Conservation (phyloP, 2,888 invertebrate genomes). For the Noctua janthina region DNA sequence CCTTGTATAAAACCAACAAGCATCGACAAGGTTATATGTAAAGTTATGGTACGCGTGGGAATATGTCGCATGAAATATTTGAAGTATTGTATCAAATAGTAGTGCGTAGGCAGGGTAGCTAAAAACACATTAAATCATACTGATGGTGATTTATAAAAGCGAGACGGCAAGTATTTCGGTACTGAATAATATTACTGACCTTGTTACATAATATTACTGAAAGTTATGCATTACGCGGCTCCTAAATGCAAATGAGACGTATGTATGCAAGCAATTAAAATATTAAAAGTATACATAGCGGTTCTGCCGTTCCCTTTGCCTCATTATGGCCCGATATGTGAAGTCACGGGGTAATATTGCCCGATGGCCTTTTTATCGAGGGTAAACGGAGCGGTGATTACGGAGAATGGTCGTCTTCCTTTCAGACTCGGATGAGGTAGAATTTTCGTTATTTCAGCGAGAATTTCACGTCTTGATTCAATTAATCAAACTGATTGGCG, state of each 20-base stretch:
- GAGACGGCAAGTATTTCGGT: conserved; percentile 16
- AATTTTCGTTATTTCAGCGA: not conserved
- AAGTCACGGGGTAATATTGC: not conserved
- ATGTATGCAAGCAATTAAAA: conserved; percentile 37
- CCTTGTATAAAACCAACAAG: not conserved
- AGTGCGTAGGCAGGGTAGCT: not conserved
- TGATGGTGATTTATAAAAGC: conserved; percentile 22
- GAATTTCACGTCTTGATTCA: not conserved
- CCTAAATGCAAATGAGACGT: conserved; percentile 20
- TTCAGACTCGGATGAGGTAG: too few relatives aligned
- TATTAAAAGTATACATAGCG: conserved; percentile 7
- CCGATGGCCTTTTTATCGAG: too few relatives aligned
- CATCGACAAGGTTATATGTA: not conserved
- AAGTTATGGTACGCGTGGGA: not conserved
- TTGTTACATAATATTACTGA: conserved; percentile 40
- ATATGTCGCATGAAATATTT: conserved; percentile 4
- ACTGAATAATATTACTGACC: conserved; percentile 29
- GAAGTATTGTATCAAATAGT: not conserved
- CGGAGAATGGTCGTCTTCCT: conserved; percentile 7
- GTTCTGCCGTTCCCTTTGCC: not conserved
- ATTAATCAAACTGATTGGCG: not conserved
- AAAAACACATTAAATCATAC: conserved; percentile 23
- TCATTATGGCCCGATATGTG: not conserved
- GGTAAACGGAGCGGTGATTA: conserved; percentile 1
- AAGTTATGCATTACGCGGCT: conserved; percentile 38